These are phyloP conservation scores for Pterocles gutturalis DNA, from an alignment of 2,113 vertebrate genomes.

Conservation along the genomic window DNA sequence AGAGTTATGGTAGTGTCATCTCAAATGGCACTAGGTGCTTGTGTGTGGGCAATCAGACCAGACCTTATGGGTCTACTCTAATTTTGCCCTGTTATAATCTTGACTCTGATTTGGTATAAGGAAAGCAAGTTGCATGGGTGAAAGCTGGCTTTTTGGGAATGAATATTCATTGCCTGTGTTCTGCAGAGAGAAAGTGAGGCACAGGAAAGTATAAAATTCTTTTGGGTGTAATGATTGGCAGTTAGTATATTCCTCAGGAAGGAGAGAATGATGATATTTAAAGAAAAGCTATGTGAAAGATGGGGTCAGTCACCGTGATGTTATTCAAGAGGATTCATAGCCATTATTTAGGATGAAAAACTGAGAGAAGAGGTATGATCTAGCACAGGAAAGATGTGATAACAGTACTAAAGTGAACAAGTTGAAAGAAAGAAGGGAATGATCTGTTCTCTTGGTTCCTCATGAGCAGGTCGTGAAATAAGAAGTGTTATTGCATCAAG, in stretches of 20 bases:
- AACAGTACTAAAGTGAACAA: neutral
- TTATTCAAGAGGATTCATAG: neutral
- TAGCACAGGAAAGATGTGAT: neutral
- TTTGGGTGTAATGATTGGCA: neutral
- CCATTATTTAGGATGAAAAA: neutral
- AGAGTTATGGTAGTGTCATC: neutral
- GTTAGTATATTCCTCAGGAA: neutral
- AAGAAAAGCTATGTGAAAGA: neutral
- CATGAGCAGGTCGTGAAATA: neutral
- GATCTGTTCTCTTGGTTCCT: neutral
- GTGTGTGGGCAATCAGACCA: neutral
- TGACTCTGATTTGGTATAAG: neutral
- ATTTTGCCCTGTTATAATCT: neutral
- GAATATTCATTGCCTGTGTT: neutral
- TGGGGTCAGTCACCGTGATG: neutral
- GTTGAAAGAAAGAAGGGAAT: neutral
- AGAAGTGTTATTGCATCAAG: neutral
- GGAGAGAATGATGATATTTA: neutral
- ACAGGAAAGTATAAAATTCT: neutral
- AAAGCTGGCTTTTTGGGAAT: neutral
- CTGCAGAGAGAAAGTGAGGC: neutral
- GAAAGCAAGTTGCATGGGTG: neutral
- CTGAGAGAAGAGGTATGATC: neutral
- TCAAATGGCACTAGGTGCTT: neutral
- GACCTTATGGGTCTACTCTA: neutral